phyloP scores from a whole-genome alignment of 2,888 invertebrate genomes.

The Lordiphosa andalusiaca region DNA sequence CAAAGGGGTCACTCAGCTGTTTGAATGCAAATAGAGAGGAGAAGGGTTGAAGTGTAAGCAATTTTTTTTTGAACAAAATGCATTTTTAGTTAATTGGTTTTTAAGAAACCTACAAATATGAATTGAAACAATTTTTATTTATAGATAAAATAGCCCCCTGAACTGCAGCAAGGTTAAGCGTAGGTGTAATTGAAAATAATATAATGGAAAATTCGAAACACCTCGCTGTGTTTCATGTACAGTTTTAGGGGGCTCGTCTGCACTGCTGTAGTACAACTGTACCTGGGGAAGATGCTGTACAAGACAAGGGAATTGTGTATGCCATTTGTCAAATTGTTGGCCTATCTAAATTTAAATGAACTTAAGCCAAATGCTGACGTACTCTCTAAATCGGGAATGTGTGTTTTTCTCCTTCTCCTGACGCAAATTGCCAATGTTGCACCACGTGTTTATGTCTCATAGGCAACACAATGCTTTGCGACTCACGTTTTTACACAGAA shows the following conservation, averaged over 20 bases:
- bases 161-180: neutral
- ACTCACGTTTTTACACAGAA: conserved; percentile 34
- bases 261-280: conserved; percentile 55
- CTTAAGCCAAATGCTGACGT: conserved; percentile 59
- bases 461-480: conserved; percentile 24
- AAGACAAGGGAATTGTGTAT: conserved; percentile 36
- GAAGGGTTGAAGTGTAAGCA: neutral
- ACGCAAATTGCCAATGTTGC: conserved; percentile 67
- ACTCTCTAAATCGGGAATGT: conserved; percentile 19
- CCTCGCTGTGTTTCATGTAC: neutral
- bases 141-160: too few relatives aligned
- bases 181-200: conserved; percentile 3
- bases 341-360: conserved; percentile 64
- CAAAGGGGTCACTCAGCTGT: conserved; percentile 23
- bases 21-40: conserved; percentile 5
- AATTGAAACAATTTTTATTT: too few relatives aligned
- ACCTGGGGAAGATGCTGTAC: conserved; percentile 41
- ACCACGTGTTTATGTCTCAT: conserved; percentile 51
- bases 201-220: neutral
- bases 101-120: too few relatives aligned
- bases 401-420: conserved; percentile 42
- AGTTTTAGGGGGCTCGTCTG: conserved; percentile 54
- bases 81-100: neutral
- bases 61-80: too few relatives aligned
- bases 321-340: conserved; percentile 57